Conservation (phyloP, 2,888 invertebrate genomes). For the Uloborus plumipes region DNA sequence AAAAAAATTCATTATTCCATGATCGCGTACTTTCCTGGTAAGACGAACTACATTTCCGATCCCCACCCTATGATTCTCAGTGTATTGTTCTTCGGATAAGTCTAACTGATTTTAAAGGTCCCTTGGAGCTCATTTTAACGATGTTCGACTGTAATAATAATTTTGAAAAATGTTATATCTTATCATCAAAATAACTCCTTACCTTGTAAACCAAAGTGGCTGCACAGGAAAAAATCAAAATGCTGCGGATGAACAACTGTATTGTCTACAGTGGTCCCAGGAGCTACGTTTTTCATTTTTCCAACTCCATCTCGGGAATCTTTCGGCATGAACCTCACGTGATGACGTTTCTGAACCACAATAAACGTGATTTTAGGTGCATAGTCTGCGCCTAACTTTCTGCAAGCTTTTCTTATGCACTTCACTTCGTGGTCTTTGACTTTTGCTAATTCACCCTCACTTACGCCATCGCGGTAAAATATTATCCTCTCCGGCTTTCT, state of each 20-base stretch:
- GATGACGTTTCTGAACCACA: conserved; percentile 96
- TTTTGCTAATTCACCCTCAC: conserved; percentile 84
- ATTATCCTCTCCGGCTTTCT: conserved; percentile 78
- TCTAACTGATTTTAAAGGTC: no score
- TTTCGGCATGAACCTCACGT: conserved; percentile 78
- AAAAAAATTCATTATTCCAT: no score
- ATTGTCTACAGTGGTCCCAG: conserved; percentile 89
- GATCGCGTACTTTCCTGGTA: no score
- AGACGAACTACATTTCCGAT: no score
- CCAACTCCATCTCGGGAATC: conserved; percentile 66
- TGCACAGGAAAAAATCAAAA: conserved; percentile 89
- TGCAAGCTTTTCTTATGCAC: conserved; percentile 78
- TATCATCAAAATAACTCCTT: conserved; percentile 6
- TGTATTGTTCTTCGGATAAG: no score
- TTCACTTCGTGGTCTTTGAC: conserved; percentile 74
- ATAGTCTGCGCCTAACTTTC: conserved; percentile 72
- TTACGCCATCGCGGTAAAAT: conserved; percentile 85
- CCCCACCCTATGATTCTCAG: no score
- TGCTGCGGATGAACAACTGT: conserved; percentile 87
- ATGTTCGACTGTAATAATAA: no score
- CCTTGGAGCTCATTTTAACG: no score
- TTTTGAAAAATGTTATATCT: no score
- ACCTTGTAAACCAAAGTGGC: conserved; percentile 75
- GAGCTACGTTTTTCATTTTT: conserved; percentile 79
- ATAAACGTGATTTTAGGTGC: conserved; percentile 88